A percentile compares a stretch with the other conserved stretches of the same genome.
Evolutionary conservation across 2,888 invertebrate genomes (phyloP).

Genomic region (Scaptomyza cyrtandrae): DNA sequence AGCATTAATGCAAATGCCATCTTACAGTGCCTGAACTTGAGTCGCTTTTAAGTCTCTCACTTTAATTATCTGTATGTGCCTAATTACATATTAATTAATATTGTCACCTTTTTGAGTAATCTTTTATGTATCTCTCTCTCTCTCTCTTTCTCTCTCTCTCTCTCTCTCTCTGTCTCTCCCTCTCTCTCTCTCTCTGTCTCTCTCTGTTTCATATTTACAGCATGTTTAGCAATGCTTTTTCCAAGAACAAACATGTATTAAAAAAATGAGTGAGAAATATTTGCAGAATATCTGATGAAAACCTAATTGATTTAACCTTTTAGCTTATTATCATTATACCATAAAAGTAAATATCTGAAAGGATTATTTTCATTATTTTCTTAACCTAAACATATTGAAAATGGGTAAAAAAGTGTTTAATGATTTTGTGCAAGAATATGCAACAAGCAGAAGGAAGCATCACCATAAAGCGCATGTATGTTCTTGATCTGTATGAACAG

Average conservation of each 20-base stretch:
- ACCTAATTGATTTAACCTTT: not conserved
- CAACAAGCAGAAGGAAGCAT: too few relatives aligned
- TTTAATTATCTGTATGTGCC: conserved; percentile 28
- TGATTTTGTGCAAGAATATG: too few relatives aligned
- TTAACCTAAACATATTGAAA: too few relatives aligned
- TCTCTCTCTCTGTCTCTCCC: too few relatives aligned
- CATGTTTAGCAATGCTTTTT: not conserved
- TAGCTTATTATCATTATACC: not conserved
- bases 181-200: too few relatives aligned
- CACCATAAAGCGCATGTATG: too few relatives aligned
- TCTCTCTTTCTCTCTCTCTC: too few relatives aligned
- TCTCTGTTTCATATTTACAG: not conserved
- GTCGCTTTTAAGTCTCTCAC: conserved; percentile 1
- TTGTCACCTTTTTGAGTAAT: conserved; percentile 11
- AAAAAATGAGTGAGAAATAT: not conserved
- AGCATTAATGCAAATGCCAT: conserved; percentile 35
- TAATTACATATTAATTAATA: conserved; percentile 36
- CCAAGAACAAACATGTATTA: not conserved
- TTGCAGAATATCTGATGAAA: not conserved
- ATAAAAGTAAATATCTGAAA: too few relatives aligned
- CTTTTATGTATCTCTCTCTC: not conserved
- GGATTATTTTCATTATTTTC: too few relatives aligned
- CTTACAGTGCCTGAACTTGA: conserved; percentile 16
- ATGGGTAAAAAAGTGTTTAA: too few relatives aligned
- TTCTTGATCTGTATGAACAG: too few relatives aligned